Percentiles rank a stretch among this genome's conserved stretches.
These are phyloP conservation scores for Daktulosphaira vitifoliae DNA, from an alignment of 1,140 invertebrate genomes.

Conservation along the genomic window DNA sequence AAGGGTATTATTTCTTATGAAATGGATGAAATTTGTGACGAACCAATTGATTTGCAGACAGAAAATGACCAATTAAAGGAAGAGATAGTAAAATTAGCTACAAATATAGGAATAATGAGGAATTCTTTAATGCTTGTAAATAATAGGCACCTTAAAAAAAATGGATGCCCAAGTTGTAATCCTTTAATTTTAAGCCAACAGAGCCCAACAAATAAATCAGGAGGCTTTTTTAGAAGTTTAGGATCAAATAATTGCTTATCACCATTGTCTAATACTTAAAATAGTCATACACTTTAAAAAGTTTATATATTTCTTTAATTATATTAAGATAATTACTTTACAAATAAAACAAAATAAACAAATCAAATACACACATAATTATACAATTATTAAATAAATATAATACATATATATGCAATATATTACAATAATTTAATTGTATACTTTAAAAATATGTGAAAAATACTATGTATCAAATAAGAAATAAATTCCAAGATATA, in stretches of 20 bases:
- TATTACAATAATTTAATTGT: too few relatives aligned
- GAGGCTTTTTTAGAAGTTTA: conserved; percentile 24
- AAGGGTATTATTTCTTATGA: conserved; percentile 60
- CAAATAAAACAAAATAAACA: conserved; percentile 7
- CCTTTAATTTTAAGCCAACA: conserved; percentile 42
- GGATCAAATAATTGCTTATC: conserved; percentile 22
- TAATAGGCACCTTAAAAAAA: conserved; percentile 75
- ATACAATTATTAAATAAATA: too few relatives aligned
- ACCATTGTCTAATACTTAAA: conserved; percentile 4
- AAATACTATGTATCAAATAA: too few relatives aligned
- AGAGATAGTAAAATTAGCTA: conserved; percentile 79
- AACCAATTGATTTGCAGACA: conserved; percentile 72
- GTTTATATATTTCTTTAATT: not conserved
- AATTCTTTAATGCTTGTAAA: conserved; percentile 87
- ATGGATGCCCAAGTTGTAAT: conserved; percentile 68
- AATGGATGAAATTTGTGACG: conserved; percentile 66
- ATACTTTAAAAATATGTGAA: too few relatives aligned
- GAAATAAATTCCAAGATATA: too few relatives aligned
- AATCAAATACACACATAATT: not conserved
- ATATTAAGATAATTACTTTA: conserved; percentile 27
- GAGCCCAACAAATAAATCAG: conserved; percentile 36
- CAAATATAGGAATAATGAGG: conserved; percentile 86
- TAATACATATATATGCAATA: too few relatives aligned
- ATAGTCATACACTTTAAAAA: not conserved
- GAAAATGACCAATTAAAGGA: conserved; percentile 68